A percentile compares a stretch with the other conserved stretches of the same genome.
phyloP scores from a whole-genome alignment of 2,113 vertebrate species.

The Piprites chloris region DNA sequence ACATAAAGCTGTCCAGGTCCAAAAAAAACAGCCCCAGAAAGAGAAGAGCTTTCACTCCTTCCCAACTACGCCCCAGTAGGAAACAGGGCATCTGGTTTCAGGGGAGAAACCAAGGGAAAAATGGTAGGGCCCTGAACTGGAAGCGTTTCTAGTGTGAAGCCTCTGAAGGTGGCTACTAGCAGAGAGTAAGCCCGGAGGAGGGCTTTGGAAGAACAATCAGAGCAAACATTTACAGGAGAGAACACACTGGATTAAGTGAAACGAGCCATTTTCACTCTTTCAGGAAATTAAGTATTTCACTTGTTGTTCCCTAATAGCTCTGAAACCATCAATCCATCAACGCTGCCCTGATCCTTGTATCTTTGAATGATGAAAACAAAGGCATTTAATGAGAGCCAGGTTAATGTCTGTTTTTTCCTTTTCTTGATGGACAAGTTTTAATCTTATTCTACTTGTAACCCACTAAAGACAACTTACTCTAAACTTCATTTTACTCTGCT shows the following conservation, averaged over 20 bases:
- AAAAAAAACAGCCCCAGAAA: not conserved
- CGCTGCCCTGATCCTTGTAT: fast-evolving
- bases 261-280: not conserved
- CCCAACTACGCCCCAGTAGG: not conserved
- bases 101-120: not conserved
- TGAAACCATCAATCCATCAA: not conserved
- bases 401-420: not conserved
- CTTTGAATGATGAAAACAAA: not conserved
- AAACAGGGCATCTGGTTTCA: not conserved
- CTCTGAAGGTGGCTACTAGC: not conserved
- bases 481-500: not conserved
- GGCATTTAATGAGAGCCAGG: not conserved
- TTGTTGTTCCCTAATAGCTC: not conserved
- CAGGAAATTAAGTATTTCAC: not conserved
- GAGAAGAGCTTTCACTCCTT: not conserved
- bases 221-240: not conserved
- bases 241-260: not conserved
- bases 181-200: not conserved
- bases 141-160: not conserved
- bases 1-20: not conserved
- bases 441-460: not conserved
- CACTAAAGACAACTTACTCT: not conserved
- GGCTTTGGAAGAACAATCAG: not conserved
- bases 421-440: not conserved
- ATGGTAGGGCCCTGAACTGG: not conserved